Conservation (phyloP, 2,888 invertebrate species). For the Drosophila anomelani region DNA sequence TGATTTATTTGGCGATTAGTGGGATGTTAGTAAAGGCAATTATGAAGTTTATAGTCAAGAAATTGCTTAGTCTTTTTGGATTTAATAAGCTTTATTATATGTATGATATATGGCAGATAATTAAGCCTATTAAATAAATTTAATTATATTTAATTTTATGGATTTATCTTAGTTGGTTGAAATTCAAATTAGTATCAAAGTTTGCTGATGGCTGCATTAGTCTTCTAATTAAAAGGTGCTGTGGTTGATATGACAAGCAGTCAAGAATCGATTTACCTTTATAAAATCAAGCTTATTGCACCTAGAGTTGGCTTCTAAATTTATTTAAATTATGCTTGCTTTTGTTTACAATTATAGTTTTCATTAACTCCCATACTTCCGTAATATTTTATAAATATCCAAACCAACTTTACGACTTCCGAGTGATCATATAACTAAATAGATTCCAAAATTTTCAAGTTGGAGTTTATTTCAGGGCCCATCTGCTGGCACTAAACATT, state of each 20-base stretch:
- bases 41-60: conserved; percentile 4
- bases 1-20: conserved; percentile 45
- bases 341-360: not conserved
- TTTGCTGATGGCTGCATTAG: not conserved
- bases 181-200: not conserved
- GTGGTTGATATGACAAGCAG: too few relatives aligned
- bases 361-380: not conserved
- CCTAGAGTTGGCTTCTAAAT: too few relatives aligned
- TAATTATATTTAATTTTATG: not conserved
- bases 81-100: too few relatives aligned
- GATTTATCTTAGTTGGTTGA: not conserved
- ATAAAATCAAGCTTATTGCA: not conserved
- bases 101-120: not conserved
- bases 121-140: not conserved
- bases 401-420: not conserved
- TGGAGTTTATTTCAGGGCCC: conserved; percentile 1
- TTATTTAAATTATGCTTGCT: not conserved
- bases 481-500: conserved; percentile 40
- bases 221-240: too few relatives aligned
- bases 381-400: not conserved
- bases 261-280: not conserved
- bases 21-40: conserved; percentile 21
- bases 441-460: not conserved
- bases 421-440: conserved; percentile 16
- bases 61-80: not conserved